Percentiles rank a stretch among this genome's conserved stretches.
phyloP scores from a whole-genome alignment of 2,113 vertebrate genomes.

The Sus scrofa region DNA sequence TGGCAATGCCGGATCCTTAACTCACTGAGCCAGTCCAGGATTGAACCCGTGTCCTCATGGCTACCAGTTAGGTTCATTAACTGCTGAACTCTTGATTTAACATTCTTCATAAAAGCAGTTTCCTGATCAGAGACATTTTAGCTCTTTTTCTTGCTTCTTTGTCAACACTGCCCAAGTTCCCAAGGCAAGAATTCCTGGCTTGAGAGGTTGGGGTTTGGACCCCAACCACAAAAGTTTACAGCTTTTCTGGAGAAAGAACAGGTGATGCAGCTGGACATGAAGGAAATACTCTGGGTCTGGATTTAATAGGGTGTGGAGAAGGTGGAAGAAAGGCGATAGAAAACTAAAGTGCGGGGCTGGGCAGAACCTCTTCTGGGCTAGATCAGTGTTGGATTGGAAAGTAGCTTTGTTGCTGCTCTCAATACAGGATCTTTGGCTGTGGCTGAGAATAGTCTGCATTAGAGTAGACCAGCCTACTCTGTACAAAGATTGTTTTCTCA shows the following conservation, averaged over 20 bases:
- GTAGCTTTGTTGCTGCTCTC: not conserved
- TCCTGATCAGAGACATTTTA: not conserved
- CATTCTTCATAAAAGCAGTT: not conserved
- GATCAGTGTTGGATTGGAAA: not conserved
- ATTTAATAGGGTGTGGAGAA: not conserved
- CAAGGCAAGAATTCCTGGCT: not conserved
- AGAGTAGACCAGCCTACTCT: not conserved
- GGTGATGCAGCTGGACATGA: not conserved
- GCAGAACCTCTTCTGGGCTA: not conserved
- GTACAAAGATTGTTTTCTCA: conserved; percentile 57
- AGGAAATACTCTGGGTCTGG: not conserved
- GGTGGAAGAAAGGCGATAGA: not conserved
- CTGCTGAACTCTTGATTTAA: too few relatives aligned
- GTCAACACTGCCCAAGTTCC: not conserved
- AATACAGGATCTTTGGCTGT: not conserved
- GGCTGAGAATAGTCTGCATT: not conserved
- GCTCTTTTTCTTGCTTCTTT: not conserved
- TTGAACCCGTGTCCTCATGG: too few relatives aligned
- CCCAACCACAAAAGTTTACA: not conserved
- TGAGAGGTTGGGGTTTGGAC: not conserved
- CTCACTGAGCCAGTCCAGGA: too few relatives aligned
- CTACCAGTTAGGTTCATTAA: too few relatives aligned
- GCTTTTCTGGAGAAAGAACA: not conserved
- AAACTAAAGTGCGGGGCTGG: not conserved
- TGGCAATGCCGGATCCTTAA: too few relatives aligned